Base-by-base conservation (phyloP, 2,797 vertebrate species). In the Gymnothorax javanicus region DNA sequence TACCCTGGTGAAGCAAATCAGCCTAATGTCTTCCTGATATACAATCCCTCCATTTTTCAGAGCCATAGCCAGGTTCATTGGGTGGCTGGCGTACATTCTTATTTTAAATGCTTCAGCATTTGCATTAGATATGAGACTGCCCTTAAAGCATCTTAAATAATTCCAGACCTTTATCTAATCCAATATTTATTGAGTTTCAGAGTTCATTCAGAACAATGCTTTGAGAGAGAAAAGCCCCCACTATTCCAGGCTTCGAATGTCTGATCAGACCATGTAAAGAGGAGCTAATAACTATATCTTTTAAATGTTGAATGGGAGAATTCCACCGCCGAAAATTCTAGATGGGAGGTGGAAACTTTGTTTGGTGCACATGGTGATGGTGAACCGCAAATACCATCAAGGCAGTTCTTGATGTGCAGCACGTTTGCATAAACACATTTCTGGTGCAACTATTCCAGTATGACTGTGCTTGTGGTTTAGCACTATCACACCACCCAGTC, bases 111-210 rank as follows among this genome's bases (percentile, higher is more conserved):
- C 20, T 50, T 77, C 8, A n/a, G 50, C 50, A 81, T 23, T 56
- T 81, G 77, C 77, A 54, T 81, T 56, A 81, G 77, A 23, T n/a
- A 81, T 54, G 77, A 81, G 50, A 9, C 52, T 81, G 50, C 8
- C 17, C 23, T 8, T 81, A 81, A 8, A 81, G 77, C 52, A 81
- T 81, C 9, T 81, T 81, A 56, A 81, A 81, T 81, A 9, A 81
- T 81, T 81, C n/a, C 77, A 81, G 77, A 56, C 75, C 17, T 79
- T 79, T 52, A 79, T 81, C 50, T 81, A 54, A 81, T 81, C 50
- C 50, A 81, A 81, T 81, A 81, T 81, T 81, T 81, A 81, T 81
- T 56, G 52, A 54, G 50, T 81, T 77, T 54, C 77, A 81, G n/a
- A 81, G 23, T 50, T 7, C 77, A 81, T 81, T 81, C 56, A 56